Evolutionary conservation across 2,888 invertebrate species (phyloP).

Genomic region (Metellina segmentata): DNA sequence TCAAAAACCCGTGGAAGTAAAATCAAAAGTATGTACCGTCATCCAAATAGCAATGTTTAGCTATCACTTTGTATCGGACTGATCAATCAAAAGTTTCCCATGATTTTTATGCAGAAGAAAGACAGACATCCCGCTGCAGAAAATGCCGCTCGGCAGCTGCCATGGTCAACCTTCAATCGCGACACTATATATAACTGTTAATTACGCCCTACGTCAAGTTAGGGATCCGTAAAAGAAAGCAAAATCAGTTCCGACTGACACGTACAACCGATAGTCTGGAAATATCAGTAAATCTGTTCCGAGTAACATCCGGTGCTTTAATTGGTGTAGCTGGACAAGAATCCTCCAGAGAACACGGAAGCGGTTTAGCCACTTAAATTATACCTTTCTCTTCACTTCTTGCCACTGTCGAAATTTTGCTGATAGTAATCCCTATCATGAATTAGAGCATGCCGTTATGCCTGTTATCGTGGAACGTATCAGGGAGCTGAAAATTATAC

Average conservation of each 20-base stretch:
- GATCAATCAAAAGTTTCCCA: slow-evolving; percentile 7
- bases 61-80: not conserved
- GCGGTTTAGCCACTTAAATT: slow-evolving; percentile 41
- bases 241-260: slow-evolving; percentile 63
- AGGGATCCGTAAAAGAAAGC: slow-evolving; percentile 44
- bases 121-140: not conserved
- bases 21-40: not conserved
- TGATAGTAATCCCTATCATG: slow-evolving; percentile 60
- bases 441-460: slow-evolving; percentile 55
- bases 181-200: slow-evolving; percentile 70
- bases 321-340: slow-evolving; percentile 54
- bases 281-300: slow-evolving; percentile 52
- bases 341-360: slow-evolving; percentile 50
- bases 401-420: slow-evolving; percentile 46
- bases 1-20: not conserved
- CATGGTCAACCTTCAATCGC: slow-evolving; percentile 30
- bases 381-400: slow-evolving; percentile 59
- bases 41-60: not conserved
- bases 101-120: slow-evolving; percentile 1
- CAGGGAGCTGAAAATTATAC: slow-evolving; percentile 60
- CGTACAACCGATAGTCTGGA: slow-evolving; percentile 31
- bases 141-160: slow-evolving; percentile 39
- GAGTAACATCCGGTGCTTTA: slow-evolving; percentile 61
- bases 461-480: slow-evolving; percentile 61
- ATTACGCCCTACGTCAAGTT: slow-evolving; percentile 46